phyloP scores from a whole-genome alignment of 2,888 invertebrate species.

The Eutolmus rufibarbis region DNA sequence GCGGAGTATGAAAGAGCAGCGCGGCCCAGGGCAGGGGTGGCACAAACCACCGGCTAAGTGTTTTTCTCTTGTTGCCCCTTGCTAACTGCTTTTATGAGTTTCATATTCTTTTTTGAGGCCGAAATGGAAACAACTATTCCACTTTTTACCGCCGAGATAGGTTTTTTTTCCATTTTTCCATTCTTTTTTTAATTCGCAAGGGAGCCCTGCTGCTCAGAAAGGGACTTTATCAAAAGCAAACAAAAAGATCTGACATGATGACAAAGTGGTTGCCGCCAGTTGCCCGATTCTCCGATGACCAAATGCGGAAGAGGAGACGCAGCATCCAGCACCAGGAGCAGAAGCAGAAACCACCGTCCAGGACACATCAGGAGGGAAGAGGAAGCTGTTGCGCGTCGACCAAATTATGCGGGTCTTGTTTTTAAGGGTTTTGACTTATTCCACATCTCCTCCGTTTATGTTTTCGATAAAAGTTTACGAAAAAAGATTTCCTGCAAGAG shows the following conservation, averaged over 20 bases:
- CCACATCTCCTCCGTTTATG: background rate
- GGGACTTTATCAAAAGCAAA: background rate
- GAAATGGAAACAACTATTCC: constrained; percentile 5
- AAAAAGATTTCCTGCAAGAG: background rate
- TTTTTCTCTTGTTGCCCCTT: constrained; percentile 1
- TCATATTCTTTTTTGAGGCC: background rate
- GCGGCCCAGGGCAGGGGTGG: background rate
- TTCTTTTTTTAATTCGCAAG: background rate
- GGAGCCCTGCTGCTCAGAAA: background rate
- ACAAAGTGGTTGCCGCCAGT: constrained; percentile 12
- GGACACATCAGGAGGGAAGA: background rate
- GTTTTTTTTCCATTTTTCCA: background rate
- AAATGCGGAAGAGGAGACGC: constrained; percentile 5
- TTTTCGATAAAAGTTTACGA: background rate
- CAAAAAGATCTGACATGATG: constrained; percentile 7
- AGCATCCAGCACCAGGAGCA: background rate
- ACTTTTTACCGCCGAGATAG: background rate
- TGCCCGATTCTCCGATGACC: constrained; percentile 1
- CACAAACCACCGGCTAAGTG: background rate
- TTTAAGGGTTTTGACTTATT: constrained; percentile 6
- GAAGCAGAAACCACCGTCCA: background rate
- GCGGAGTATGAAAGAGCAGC: background rate
- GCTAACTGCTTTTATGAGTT: constrained; percentile 14
- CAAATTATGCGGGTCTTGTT: background rate
- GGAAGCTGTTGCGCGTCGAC: constrained; percentile 8